Conservation (phyloP, 2,797 vertebrate species). For the Pachyuromys duprasi region DNA sequence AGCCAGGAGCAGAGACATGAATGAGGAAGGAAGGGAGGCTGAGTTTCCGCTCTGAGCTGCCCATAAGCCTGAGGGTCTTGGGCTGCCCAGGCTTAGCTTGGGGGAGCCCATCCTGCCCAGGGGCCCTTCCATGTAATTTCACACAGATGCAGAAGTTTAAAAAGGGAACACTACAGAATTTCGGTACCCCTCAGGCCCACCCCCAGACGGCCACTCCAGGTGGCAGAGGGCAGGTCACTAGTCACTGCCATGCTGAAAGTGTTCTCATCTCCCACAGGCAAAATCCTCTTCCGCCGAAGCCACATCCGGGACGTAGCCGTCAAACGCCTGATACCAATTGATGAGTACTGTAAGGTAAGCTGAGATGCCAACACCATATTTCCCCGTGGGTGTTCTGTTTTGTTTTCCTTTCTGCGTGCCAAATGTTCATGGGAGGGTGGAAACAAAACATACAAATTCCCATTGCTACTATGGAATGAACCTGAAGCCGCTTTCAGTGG, state of each 20-base stretch:
- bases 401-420: neutral
- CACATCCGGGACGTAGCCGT: constrained; percentile 98
- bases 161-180: neutral
- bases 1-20: neutral
- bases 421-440: neutral
- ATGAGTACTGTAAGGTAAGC: constrained; percentile 98
- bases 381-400: neutral
- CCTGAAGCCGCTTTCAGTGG: neutral
- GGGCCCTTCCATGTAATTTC: neutral
- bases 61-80: neutral
- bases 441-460: neutral
- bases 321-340: constrained; percentile 97
- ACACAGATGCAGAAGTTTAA: neutral
- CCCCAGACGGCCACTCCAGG: neutral
- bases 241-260: neutral
- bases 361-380: neutral
- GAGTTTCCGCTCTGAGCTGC: neutral
- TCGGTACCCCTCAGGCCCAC: neutral
- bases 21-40: neutral
- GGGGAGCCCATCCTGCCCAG: neutral
- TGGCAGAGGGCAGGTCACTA: neutral
- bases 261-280: constrained; percentile 88
- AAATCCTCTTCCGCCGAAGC: constrained; percentile 98
- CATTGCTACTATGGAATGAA: neutral
- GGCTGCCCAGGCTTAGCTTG: neutral